These are phyloP conservation scores for Psammodynastes pulverulentus DNA, from an alignment of 2,113 vertebrate species.

Conservation along the genomic window DNA sequence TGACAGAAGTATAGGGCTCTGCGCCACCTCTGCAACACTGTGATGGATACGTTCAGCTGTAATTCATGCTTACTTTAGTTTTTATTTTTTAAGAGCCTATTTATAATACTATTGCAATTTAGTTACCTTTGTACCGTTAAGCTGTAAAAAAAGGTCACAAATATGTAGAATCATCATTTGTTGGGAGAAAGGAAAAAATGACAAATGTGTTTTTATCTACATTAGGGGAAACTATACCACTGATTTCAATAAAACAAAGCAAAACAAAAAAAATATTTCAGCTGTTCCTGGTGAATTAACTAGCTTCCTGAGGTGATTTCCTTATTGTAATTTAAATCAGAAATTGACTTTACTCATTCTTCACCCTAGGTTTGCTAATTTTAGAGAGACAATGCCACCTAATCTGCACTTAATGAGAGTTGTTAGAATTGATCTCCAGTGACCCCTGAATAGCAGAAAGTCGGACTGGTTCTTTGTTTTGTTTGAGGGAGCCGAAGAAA, in stretches of 20 bases:
- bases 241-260: conserved; percentile 1
- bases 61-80: conserved; percentile 40
- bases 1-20: neutral
- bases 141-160: conserved; percentile 29
- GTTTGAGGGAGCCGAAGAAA: conserved; percentile 58
- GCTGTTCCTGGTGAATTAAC: neutral
- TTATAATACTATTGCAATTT: conserved; percentile 46
- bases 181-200: neutral
- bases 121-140: conserved; percentile 16
- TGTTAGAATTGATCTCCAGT: conserved; percentile 70
- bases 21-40: neutral
- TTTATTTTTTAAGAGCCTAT: conserved; percentile 41
- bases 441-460: conserved; percentile 66
- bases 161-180: neutral
- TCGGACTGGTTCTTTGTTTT: conserved; percentile 68
- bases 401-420: conserved; percentile 65
- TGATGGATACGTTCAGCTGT: neutral
- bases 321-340: conserved; percentile 59
- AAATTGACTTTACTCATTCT: conserved; percentile 59
- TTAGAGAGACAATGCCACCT: conserved; percentile 65
- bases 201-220: neutral
- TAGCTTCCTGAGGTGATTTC: conserved; percentile 40
- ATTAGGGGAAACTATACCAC: neutral
- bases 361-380: conserved; percentile 63
- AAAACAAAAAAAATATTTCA: conserved; percentile 7